These are phyloP conservation scores for Cryptosula pallasiana DNA, from an alignment of 2,888 invertebrate species.

Conservation along the genomic window DNA sequence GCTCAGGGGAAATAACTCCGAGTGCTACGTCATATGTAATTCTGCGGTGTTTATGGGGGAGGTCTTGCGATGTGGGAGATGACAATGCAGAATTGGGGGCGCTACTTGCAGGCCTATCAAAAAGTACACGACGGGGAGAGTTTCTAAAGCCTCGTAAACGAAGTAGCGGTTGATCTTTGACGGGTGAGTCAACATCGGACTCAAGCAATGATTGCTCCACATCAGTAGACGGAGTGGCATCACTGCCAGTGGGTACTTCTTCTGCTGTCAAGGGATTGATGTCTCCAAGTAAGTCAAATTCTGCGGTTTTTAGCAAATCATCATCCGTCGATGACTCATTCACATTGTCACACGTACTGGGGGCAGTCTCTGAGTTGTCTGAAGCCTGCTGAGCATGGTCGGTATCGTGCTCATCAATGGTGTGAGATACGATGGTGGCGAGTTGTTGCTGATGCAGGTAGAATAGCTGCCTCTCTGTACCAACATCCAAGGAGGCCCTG, in stretches of 20 bases:
- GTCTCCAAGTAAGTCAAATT: no score
- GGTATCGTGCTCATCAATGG: background rate
- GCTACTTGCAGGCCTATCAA: background rate
- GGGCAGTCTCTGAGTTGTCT: background rate
- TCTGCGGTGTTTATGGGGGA: background rate
- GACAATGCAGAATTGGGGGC: background rate
- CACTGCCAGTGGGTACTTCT: background rate
- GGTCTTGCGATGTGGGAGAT: background rate
- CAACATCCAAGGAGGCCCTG: background rate
- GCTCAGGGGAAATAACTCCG: constrained; percentile 1
- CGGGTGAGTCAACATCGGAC: background rate
- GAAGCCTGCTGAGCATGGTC: background rate
- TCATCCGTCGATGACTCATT: background rate
- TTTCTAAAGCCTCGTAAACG: background rate
- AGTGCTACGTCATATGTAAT: constrained; percentile 13
- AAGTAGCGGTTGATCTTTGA: background rate
- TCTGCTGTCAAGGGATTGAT: background rate
- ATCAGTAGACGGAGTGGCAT: background rate
- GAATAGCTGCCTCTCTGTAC: background rate
- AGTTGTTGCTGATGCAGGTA: background rate
- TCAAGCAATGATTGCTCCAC: no score
- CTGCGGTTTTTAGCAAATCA: no score
- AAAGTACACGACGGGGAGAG: background rate
- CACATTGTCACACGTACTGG: background rate
- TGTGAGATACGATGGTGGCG: background rate